These are phyloP conservation scores for Pocillopora verrucosa DNA, from an alignment of 64 coral and sea anemone genomes.

Conservation along the genomic window DNA sequence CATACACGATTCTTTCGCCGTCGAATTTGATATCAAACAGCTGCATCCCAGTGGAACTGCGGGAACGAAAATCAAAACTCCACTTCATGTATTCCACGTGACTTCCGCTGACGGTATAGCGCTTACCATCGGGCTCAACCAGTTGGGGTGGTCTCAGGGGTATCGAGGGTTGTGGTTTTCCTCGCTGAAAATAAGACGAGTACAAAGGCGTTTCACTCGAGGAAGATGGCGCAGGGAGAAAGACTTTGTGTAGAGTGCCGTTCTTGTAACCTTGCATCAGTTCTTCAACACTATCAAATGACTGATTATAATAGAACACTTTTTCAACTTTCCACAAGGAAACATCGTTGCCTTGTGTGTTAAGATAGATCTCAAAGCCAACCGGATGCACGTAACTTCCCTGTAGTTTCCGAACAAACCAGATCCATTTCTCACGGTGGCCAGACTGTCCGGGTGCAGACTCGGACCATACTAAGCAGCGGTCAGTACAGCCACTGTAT, in stretches of 20 bases:
- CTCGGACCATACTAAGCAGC: conserved; percentile 22
- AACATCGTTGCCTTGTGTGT: conserved; percentile 21
- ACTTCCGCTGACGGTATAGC: conserved; percentile 66
- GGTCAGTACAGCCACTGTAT: conserved; percentile 52
- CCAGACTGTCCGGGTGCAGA: not conserved
- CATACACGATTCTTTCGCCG: conserved; percentile 70
- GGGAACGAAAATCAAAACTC: conserved; percentile 84
- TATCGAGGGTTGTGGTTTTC: conserved; percentile 39
- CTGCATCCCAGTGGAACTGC: conserved; percentile 66
- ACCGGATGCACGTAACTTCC: conserved; percentile 49
- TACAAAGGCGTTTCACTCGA: conserved; percentile 17
- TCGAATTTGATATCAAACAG: conserved; percentile 82
- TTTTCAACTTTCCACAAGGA: conserved; percentile 29
- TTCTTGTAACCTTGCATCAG: conserved; percentile 44
- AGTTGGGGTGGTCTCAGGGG: conserved; percentile 65
- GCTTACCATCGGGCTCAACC: conserved; percentile 88
- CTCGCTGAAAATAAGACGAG: conserved; percentile 60
- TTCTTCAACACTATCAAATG: conserved; percentile 26
- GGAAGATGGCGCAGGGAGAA: conserved; percentile 31
- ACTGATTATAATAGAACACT: conserved; percentile 54
- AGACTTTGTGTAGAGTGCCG: conserved; percentile 44
- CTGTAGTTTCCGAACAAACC: conserved; percentile 27
- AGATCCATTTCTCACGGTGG: conserved; percentile 35
- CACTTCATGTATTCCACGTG: conserved; percentile 89
- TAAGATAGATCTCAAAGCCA: conserved; percentile 47